Evolutionary conservation across 2,113 vertebrate species (phyloP).

Genomic region (Strigops habroptila): DNA sequence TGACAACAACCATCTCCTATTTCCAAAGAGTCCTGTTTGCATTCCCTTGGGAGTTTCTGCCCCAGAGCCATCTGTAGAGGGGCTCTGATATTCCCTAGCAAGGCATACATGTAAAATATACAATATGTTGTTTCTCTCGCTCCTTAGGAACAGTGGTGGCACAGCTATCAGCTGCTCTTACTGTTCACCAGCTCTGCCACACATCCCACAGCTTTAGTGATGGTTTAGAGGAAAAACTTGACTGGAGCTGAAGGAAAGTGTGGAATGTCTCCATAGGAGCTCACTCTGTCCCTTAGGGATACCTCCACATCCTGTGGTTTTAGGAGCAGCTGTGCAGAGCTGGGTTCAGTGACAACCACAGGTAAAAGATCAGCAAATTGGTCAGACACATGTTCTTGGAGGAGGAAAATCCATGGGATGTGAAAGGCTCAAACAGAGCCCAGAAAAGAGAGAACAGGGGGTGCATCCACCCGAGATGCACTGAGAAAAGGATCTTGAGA

Average conservation of each 20-base stretch:
- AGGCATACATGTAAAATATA: not conserved
- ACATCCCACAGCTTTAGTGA: not conserved
- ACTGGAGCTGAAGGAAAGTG: not conserved
- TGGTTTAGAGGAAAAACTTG: not conserved
- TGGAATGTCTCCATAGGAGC: not conserved
- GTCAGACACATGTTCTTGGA: not conserved
- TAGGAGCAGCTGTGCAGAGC: not conserved
- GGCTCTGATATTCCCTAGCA: not conserved
- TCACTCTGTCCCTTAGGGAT: not conserved
- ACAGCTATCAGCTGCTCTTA: not conserved
- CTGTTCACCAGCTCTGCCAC: not conserved
- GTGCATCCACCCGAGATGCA: not conserved
- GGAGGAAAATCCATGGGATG: not conserved
- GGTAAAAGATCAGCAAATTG: not conserved
- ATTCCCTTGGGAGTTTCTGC: not conserved
- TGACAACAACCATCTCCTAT: fast-evolving
- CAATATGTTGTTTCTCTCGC: not conserved
- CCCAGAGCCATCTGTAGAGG: not conserved
- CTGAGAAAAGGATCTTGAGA: not conserved
- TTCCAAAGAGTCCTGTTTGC: not conserved
- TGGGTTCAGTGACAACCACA: not conserved
- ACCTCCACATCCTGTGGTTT: not conserved
- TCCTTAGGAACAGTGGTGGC: not conserved
- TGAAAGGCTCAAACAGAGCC: not conserved
- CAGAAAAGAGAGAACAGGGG: not conserved